A percentile compares a stretch with the other conserved stretches of the same genome.
Conservation (phyloP, 2,797 vertebrate genomes). For the Gadopsis marmoratus region DNA sequence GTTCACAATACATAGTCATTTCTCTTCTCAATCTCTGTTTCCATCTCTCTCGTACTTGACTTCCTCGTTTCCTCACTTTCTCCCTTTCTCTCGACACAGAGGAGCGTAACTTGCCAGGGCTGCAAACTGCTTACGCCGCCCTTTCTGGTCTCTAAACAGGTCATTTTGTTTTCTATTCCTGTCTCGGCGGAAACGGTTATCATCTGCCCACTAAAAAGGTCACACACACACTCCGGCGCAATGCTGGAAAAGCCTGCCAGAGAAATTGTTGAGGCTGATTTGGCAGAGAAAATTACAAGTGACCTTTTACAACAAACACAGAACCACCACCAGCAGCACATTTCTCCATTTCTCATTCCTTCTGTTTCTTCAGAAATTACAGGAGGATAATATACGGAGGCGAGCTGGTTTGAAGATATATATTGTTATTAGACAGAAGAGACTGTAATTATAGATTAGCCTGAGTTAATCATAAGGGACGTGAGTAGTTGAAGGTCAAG, state of each 20-base stretch:
- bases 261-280: slow-evolving; percentile 80
- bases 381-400: slow-evolving; percentile 34
- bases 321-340: slow-evolving; percentile 49
- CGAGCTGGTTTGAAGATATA: slow-evolving; percentile 32
- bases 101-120: slow-evolving; percentile 66
- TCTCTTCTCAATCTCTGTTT: slow-evolving; percentile 55
- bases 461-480: slow-evolving; percentile 61
- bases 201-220: slow-evolving; percentile 84
- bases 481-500: slow-evolving; percentile 69
- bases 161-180: slow-evolving; percentile 88
- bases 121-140: slow-evolving; percentile 78
- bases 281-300: slow-evolving; percentile 80
- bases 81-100: slow-evolving; percentile 68
- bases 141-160: slow-evolving; percentile 84
- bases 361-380: slow-evolving; percentile 57
- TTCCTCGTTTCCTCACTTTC: slow-evolving; percentile 47
- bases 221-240: slow-evolving; percentile 70
- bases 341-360: slow-evolving; percentile 57
- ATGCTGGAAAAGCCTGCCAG: slow-evolving; percentile 75
- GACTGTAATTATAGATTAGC: slow-evolving; percentile 66
- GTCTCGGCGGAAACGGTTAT: slow-evolving; percentile 81
- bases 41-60: slow-evolving; percentile 40
- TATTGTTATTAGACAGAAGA: slow-evolving; percentile 58
- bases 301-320: slow-evolving; percentile 81
- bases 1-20: slow-evolving; percentile 45